Evolutionary conservation across 2,113 vertebrate genomes (phyloP).

Genomic region (Hemicordylus capensis): DNA sequence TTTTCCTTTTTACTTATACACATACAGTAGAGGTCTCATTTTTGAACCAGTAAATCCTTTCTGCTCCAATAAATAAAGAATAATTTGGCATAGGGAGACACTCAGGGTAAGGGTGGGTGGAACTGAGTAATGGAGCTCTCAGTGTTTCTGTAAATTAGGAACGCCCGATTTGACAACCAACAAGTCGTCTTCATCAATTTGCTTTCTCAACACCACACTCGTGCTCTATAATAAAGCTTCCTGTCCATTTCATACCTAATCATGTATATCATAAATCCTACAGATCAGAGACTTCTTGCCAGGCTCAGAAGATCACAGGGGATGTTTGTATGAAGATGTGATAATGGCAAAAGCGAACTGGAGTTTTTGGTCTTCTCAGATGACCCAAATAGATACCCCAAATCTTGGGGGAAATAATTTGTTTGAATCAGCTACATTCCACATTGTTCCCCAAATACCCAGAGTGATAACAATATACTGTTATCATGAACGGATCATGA

Average conservation of each 20-base stretch:
- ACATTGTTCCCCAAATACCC: neutral
- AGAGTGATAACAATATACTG: neutral
- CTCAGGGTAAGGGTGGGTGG: neutral
- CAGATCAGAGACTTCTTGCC: conserved; percentile 57
- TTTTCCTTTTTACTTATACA: conserved; percentile 34
- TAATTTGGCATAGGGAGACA: conserved; percentile 56
- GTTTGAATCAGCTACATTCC: neutral
- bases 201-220: conserved; percentile 52
- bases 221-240: conserved; percentile 69
- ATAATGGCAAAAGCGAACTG: conserved; percentile 22
- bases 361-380: neutral
- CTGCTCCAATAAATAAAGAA: conserved; percentile 54
- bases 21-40: conserved; percentile 34
- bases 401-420: neutral
- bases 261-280: conserved; percentile 69
- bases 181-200: conserved; percentile 69
- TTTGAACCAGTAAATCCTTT: conserved; percentile 56
- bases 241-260: conserved; percentile 74
- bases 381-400: neutral
- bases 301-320: conserved; percentile 48
- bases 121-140: conserved; percentile 61
- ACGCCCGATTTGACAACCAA: conserved; percentile 64
- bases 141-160: conserved; percentile 71
- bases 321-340: conserved; percentile 46
- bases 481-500: no score